These are phyloP conservation scores for Clarias macrocephalus DNA, from an alignment of 2,113 vertebrate genomes.

Conservation along the genomic window DNA sequence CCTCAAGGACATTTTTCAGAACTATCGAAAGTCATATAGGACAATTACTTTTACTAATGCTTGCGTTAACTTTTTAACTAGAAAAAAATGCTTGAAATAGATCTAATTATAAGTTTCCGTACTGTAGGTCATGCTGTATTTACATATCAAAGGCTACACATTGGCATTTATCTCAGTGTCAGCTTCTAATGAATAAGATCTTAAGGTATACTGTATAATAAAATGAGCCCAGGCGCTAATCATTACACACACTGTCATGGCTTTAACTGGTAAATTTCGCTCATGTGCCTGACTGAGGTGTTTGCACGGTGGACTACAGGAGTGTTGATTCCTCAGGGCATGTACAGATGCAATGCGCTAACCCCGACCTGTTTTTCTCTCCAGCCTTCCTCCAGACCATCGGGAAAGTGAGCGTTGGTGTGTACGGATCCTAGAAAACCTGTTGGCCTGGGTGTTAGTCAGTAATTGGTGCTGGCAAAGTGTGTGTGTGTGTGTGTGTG, in stretches of 20 bases:
- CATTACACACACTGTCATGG: constrained; percentile 1
- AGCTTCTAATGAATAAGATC: constrained; percentile 29
- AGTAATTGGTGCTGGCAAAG: background rate
- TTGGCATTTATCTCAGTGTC: constrained; percentile 26
- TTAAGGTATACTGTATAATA: background rate
- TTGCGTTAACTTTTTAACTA: background rate
- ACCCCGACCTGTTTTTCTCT: constrained; percentile 40
- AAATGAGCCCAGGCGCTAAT: constrained; percentile 15
- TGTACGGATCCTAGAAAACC: background rate
- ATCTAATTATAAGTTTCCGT: background rate
- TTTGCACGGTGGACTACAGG: background rate
- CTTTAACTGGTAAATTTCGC: background rate
- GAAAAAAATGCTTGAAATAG: background rate
- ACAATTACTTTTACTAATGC: background rate
- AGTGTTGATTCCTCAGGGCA: constrained; percentile 8
- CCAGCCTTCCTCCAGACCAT: background rate
- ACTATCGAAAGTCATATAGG: background rate
- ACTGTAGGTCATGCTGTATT: background rate
- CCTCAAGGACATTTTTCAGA: background rate
- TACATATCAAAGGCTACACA: constrained; percentile 28
- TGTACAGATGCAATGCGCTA: constrained; percentile 34
- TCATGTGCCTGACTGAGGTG: background rate
- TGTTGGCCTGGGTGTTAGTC: background rate
- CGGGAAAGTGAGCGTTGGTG: constrained; percentile 5
- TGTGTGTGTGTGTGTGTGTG: constrained; percentile 7